phyloP scores from a whole-genome alignment of 2,113 vertebrate species.

The Corythoichthys intestinalis region DNA sequence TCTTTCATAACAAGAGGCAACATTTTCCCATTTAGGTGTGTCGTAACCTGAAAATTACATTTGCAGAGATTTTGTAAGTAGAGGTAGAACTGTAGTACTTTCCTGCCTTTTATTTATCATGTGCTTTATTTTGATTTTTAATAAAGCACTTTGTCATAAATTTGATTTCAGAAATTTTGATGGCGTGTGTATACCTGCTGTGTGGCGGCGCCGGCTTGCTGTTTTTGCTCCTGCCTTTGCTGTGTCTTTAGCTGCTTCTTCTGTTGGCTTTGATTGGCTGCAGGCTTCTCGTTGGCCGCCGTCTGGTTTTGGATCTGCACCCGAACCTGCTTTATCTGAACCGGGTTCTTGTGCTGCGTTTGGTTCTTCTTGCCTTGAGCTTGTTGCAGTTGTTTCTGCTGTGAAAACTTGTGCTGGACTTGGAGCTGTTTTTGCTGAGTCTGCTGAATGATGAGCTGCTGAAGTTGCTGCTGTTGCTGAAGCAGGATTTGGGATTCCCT shows the following conservation, averaged over 20 bases:
- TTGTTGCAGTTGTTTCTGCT: constrained; percentile 51
- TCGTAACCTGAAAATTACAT: too few species aligned
- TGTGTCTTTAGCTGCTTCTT: constrained; percentile 55
- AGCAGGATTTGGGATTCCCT: constrained; percentile 55
- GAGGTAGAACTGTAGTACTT: too few species aligned
- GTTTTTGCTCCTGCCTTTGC: constrained; percentile 52
- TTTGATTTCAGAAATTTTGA: too few species aligned
- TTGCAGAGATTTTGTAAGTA: too few species aligned
- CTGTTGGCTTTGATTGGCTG: constrained; percentile 44
- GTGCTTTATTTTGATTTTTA: too few species aligned
- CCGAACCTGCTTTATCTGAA: constrained; percentile 53
- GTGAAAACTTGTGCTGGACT: constrained; percentile 49
- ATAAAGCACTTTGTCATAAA: too few species aligned
- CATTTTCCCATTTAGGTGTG: too few species aligned
- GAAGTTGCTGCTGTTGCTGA: constrained; percentile 62
- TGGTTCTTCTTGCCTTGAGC: constrained; percentile 32
- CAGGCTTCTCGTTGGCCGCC: constrained; percentile 21
- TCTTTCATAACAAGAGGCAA: too few species aligned
- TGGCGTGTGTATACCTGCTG: constrained; percentile 57
- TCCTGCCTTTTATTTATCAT: too few species aligned
- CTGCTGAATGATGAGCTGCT: constrained; percentile 66
- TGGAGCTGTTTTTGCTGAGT: constrained; percentile 63
- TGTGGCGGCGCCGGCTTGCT: constrained; percentile 34
- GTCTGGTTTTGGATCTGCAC: constrained; percentile 56
- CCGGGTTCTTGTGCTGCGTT: constrained; percentile 45